A percentile compares a stretch with the other conserved stretches of the same genome.
These are phyloP conservation scores for Lepilemur septentrionalis DNA, from an alignment of 2,797 vertebrate genomes.

Conservation along the genomic window DNA sequence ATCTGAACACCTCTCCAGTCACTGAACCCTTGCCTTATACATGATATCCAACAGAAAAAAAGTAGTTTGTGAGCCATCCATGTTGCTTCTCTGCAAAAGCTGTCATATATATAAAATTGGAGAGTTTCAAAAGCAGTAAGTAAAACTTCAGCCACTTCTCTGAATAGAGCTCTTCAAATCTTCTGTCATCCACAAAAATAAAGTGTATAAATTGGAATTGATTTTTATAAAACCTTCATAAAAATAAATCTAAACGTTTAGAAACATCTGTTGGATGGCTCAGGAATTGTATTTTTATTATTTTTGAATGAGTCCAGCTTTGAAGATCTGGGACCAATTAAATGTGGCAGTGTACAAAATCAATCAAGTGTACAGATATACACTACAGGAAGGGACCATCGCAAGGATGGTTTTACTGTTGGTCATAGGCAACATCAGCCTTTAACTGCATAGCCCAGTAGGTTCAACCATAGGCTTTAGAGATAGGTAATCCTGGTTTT, in stretches of 20 bases:
- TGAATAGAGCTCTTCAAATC: conserved; percentile 66
- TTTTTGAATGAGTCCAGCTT: conserved; percentile 62
- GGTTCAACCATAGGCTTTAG: neutral
- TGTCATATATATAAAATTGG: conserved; percentile 48
- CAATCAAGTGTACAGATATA: neutral
- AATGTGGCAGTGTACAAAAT: conserved; percentile 8
- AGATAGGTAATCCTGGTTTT: neutral
- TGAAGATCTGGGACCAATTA: conserved; percentile 58
- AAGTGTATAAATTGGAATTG: conserved; percentile 78
- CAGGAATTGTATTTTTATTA: conserved; percentile 68
- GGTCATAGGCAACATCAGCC: neutral
- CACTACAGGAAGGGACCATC: neutral
- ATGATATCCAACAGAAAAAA: neutral
- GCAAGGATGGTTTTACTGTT: neutral
- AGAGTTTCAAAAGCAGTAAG: conserved; percentile 76
- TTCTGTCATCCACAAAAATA: conserved; percentile 74
- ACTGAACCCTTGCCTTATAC: neutral
- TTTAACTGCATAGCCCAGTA: neutral
- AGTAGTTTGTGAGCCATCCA: neutral
- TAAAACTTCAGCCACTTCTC: conserved; percentile 66
- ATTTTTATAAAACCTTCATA: conserved; percentile 82
- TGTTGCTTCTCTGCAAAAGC: conserved; percentile 43
- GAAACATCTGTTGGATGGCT: conserved; percentile 79
- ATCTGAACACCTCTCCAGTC: conserved; percentile 30
- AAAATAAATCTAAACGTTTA: conserved; percentile 80